Conservation (phyloP, 2,888 invertebrate genomes). For the Nemapogon koenigi region DNA sequence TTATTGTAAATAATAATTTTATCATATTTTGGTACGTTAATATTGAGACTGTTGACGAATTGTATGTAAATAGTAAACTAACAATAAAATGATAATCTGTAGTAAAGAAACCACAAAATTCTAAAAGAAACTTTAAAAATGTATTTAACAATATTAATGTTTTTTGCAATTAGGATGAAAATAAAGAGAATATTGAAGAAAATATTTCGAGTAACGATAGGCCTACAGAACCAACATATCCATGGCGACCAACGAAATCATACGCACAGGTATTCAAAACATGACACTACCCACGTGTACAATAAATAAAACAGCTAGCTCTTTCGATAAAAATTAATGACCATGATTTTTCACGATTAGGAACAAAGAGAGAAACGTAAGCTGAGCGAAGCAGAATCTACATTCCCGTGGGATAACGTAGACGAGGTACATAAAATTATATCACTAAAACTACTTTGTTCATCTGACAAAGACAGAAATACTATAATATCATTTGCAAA, state of each 20-base stretch:
- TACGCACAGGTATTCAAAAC: conserved; percentile 21
- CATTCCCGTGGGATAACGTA: no score
- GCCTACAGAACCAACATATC: conserved; percentile 42
- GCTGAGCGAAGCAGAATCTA: no score
- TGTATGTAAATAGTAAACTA: not conserved
- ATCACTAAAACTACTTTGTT: no score
- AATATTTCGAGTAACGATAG: conserved; percentile 33
- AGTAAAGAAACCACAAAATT: not conserved
- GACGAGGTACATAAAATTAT: no score
- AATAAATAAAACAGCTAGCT: no score
- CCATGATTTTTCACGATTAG: no score
- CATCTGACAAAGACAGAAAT: no score
- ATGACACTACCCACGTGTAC: no score
- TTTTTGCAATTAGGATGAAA: conserved; percentile 36
- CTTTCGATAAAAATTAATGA: no score
- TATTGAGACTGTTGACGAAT: conserved; percentile 2
- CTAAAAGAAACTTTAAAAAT: no score
- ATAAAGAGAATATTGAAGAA: conserved; percentile 35
- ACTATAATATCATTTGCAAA: no score
- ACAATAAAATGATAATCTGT: not conserved
- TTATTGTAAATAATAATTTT: conserved; percentile 2
- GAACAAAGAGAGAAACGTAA: no score
- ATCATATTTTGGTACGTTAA: conserved; percentile 1
- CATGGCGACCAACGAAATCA: conserved; percentile 52
- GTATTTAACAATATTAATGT: not conserved